Percentiles rank a stretch among this genome's conserved stretches.
Conservation (phyloP, 2,113 vertebrate genomes). For the Nerophis ophidion region DNA sequence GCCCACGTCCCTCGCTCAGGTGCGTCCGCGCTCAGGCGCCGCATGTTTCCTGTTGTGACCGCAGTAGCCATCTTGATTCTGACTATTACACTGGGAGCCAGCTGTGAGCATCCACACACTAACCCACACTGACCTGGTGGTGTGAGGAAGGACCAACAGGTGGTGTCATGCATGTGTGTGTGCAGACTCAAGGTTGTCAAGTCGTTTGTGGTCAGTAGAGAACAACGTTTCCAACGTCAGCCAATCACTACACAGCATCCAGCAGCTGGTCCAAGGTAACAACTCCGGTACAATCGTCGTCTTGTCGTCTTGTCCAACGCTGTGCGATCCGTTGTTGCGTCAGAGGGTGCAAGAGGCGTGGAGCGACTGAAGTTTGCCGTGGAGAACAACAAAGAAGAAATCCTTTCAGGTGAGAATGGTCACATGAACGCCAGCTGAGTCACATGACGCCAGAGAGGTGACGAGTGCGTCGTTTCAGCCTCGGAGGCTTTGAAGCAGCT, state of each 20-base stretch:
- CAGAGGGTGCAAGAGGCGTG: conserved; percentile 37
- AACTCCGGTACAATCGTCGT: no score
- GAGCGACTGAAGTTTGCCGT: conserved; percentile 48
- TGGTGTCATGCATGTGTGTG: not conserved
- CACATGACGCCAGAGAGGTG: not conserved
- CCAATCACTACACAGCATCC: not conserved
- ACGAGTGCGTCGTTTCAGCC: conserved; percentile 23
- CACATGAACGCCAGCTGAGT: no score
- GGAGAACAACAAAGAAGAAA: conserved; percentile 52
- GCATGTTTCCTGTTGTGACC: conserved; percentile 37
- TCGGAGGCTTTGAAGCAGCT: conserved; percentile 48
- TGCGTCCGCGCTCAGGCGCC: conserved; percentile 30
- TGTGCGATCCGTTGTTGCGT: not conserved
- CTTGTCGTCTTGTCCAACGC: not conserved
- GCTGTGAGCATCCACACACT: conserved; percentile 29
- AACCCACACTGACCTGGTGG: not conserved
- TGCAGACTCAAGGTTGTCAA: not conserved
- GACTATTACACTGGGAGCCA: conserved; percentile 58
- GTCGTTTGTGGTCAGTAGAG: conserved; percentile 22
- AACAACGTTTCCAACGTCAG: conserved; percentile 28
- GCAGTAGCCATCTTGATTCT: conserved; percentile 39
- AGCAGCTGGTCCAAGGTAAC: conserved; percentile 28
- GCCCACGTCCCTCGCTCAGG: conserved; percentile 6
- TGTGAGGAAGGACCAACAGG: not conserved
- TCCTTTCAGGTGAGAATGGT: conserved; percentile 39